Conservation (phyloP, 1,140 invertebrate genomes). For the Sipha flava region DNA sequence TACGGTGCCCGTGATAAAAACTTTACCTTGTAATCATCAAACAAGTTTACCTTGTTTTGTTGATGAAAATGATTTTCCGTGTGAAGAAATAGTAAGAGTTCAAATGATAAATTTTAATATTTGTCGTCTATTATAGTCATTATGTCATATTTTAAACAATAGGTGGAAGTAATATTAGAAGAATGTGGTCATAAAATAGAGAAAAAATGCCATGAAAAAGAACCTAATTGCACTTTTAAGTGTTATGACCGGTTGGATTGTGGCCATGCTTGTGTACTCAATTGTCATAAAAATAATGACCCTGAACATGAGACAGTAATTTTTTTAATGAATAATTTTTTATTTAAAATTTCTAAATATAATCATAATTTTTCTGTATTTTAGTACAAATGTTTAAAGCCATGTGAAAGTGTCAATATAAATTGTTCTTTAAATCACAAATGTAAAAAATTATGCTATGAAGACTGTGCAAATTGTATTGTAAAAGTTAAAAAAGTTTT, state of each 20-base stretch:
- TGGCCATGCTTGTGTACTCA: slow-evolving; percentile 38
- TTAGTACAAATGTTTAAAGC: slow-evolving; percentile 12
- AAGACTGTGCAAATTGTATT: slow-evolving; percentile 43
- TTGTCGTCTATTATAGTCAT: not conserved
- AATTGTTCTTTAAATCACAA: slow-evolving; percentile 45
- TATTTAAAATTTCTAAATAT: not conserved
- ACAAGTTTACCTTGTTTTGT: slow-evolving; percentile 43
- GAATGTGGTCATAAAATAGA: slow-evolving; percentile 47
- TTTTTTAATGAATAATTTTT: not conserved
- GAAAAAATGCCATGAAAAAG: slow-evolving; percentile 28
- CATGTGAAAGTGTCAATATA: slow-evolving; percentile 44
- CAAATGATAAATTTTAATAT: slow-evolving; percentile 22
- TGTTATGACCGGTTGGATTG: slow-evolving; percentile 33
- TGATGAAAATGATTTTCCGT: slow-evolving; percentile 42
- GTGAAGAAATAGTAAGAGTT: slow-evolving; percentile 40
- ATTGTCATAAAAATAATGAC: slow-evolving; percentile 36
- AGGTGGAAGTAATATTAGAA: slow-evolving; percentile 32
- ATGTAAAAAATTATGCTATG: slow-evolving; percentile 47
- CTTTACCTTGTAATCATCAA: slow-evolving; percentile 47
- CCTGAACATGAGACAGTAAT: slow-evolving; percentile 34
- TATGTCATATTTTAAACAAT: not conserved
- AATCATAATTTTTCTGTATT: not conserved
- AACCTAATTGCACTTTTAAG: not conserved
- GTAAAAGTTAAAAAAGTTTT: not conserved
- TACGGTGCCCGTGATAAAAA: slow-evolving; percentile 41